Evolutionary conservation across 2,113 vertebrate genomes (phyloP).

Genomic region (Corapipo altera): DNA sequence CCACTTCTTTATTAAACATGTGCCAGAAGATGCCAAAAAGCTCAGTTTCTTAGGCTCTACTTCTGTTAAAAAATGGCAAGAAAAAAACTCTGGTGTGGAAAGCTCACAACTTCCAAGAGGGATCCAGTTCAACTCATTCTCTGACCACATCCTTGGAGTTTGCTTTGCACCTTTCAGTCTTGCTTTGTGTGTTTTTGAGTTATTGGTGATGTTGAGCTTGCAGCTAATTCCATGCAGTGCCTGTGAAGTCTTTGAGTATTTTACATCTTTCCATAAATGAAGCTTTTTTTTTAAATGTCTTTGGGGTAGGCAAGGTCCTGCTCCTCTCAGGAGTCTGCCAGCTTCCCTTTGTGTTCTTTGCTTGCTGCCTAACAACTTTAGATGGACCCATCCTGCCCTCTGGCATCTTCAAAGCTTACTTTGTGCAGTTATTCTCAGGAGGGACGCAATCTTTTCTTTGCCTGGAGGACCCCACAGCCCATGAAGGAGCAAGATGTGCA

Average conservation of each 20-base stretch:
- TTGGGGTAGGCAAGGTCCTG: background rate
- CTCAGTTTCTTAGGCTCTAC: background rate
- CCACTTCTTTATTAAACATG: background rate
- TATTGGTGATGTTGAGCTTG: background rate
- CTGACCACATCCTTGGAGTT: fast-evolving
- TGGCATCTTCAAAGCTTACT: background rate
- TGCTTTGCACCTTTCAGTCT: background rate
- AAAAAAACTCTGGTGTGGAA: background rate
- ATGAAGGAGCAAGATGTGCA: background rate
- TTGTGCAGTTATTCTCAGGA: background rate
- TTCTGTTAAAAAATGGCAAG: background rate
- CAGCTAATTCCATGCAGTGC: background rate
- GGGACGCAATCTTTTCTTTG: background rate
- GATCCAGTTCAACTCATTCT: background rate
- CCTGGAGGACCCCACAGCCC: background rate
- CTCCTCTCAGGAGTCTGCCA: background rate
- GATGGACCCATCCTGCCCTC: background rate
- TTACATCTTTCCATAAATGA: background rate
- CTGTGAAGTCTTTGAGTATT: background rate
- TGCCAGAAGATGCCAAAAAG: background rate
- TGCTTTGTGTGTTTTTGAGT: background rate
- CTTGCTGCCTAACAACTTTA: background rate
- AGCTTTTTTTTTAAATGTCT: background rate
- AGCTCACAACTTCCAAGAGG: background rate
- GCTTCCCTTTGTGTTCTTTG: background rate